Base-by-base conservation (phyloP, 1,140 invertebrate species). In the Papilio polytes region DNA sequence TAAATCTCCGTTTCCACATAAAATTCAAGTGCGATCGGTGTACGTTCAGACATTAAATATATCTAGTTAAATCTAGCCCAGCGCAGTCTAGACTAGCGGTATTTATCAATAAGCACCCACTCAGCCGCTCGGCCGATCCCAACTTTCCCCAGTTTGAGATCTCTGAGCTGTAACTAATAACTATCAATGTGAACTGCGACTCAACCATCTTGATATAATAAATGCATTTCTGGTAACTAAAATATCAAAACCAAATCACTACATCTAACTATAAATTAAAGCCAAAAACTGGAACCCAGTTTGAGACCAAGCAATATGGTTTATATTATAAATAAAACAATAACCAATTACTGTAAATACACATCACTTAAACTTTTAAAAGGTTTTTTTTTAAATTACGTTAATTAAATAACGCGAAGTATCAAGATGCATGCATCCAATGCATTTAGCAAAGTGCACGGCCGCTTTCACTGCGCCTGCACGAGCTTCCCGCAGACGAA, bases 81-180 rank as follows among this genome's bases (percentile, higher is more conserved):
- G 18, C 26, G 22, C 59, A 66, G 77, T 78, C 77, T 78, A 76
- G 80, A 53, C 74, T 86, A 87, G 84, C 83, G 83, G 85, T 87
- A 89, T 82, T 83, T 86, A 84, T 87, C 84, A 86, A 81, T 82
- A 86, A 85, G 79, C 83, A 81, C 83, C 80, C 85, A 81, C 82
- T 84, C 73, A 82, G 76, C 81, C 85, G 80, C 81, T 84, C 76
- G 76, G 77, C 81, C 83, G 83, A 84, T 85, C 83, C 82, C 81
- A 88, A 91, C 91, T 93, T 94, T 92, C 91, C 87, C 91, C 85
- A 63, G 88, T 87, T 90, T 91, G 83, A 91, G 89, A 88, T 91
- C 90, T 88, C 84, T 81, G 83, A 87, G 81, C 84, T 88, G 82
- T 84, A 85, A 85, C 85, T 90, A 91, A 88, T 88, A 89, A 89